These are phyloP conservation scores for Nomada lathburiana DNA, from an alignment of 2,888 invertebrate genomes.

Conservation along the genomic window DNA sequence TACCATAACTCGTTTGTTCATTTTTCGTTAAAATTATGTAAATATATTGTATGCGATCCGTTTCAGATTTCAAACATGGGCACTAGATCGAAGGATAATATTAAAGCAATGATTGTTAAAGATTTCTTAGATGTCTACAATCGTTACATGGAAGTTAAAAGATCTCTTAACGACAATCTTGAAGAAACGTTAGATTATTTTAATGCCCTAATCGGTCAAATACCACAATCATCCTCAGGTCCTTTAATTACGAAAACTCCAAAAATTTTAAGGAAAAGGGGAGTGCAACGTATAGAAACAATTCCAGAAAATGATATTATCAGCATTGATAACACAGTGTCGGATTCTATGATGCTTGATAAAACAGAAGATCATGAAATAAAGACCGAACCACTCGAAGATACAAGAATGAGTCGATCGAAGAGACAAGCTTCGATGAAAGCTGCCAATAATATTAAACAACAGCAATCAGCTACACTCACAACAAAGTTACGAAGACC, in stretches of 20 bases:
- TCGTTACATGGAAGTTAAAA: conserved; percentile 53
- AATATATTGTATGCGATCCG: too few relatives aligned
- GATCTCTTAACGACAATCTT: conserved; percentile 38
- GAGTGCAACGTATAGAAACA: conserved; percentile 74
- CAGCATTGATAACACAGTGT: conserved; percentile 8
- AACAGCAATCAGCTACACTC: conserved; percentile 70
- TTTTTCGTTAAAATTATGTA: too few relatives aligned
- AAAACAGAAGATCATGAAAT: not conserved
- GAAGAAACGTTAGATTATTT: conserved; percentile 66
- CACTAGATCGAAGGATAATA: conserved; percentile 61
- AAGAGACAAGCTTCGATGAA: conserved; percentile 76
- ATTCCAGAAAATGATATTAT: conserved; percentile 77
- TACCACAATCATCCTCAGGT: conserved; percentile 65
- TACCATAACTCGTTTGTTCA: too few relatives aligned
- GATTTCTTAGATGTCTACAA: conserved; percentile 65
- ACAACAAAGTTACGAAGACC: conserved; percentile 70
- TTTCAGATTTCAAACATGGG: conserved; percentile 64
- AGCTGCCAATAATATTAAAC: conserved; percentile 75
- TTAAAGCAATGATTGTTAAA: conserved; percentile 64
- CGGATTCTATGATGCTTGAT: not conserved
- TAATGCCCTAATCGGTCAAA: conserved; percentile 67
- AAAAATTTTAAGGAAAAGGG: conserved; percentile 70
- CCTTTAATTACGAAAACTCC: conserved; percentile 80
- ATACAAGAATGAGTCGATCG: conserved; percentile 29
- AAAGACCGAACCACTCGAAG: not conserved